These are phyloP conservation scores for Synodontis membranacea DNA, from an alignment of 2,113 vertebrate genomes.

Conservation along the genomic window DNA sequence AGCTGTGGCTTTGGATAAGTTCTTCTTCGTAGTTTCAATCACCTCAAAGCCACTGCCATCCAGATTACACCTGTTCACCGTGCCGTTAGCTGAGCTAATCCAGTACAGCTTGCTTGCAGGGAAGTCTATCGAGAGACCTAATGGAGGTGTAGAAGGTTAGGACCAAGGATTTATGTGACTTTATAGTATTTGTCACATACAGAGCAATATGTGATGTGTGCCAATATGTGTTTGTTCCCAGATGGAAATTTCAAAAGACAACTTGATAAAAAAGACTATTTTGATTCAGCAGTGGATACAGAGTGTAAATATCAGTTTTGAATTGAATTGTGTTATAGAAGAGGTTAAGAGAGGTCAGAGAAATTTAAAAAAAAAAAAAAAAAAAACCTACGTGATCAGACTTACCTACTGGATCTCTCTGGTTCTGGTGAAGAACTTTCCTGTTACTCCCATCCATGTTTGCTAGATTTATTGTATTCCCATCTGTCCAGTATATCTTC, in stretches of 20 bases:
- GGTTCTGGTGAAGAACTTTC: constrained; percentile 96
- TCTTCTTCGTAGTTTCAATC: constrained; percentile 90
- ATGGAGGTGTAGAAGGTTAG: not conserved
- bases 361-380: no score
- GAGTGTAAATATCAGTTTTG: constrained; percentile 53
- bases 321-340: constrained; percentile 59
- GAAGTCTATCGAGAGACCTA: constrained; percentile 95
- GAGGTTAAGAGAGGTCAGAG: not conserved
- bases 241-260: not conserved
- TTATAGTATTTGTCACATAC: not conserved
- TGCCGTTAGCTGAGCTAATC: constrained; percentile 97
- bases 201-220: not conserved
- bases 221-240: constrained; percentile 9
- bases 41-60: constrained; percentile 92
- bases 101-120: constrained; percentile 92
- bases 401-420: constrained; percentile 94
- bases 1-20: constrained; percentile 90
- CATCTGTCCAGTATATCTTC: constrained; percentile 97
- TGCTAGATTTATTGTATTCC: constrained; percentile 94
- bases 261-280: constrained; percentile 55
- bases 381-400: constrained; percentile 43
- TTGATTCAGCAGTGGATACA: constrained; percentile 41
- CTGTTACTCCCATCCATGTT: constrained; percentile 98
- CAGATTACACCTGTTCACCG: constrained; percentile 96
- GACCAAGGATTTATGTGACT: not conserved